Conservation (phyloP, 2,888 invertebrate genomes). For the Lucinisca nassula region DNA sequence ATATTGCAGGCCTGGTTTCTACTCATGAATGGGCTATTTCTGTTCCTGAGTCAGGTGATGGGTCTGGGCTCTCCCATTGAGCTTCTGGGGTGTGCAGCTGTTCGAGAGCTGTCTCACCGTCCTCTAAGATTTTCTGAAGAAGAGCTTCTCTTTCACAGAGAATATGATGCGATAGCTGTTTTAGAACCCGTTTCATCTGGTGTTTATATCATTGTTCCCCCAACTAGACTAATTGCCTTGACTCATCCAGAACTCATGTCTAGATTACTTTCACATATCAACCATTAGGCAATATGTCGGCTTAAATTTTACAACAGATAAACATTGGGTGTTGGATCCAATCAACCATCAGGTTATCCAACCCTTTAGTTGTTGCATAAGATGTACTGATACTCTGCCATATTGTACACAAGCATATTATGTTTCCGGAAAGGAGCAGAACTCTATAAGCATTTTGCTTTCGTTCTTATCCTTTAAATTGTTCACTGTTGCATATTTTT, state of each 20-base stretch:
- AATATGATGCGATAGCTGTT: background rate
- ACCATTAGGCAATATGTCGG: background rate
- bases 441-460: too few species aligned
- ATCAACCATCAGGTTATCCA: background rate
- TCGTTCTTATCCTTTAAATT: too few species aligned
- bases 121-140: background rate
- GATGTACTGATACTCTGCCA: too few species aligned
- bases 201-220: background rate
- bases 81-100: background rate
- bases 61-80: background rate
- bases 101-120: background rate
- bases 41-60: background rate
- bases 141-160: background rate
- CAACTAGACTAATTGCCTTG: background rate
- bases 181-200: background rate
- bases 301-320: background rate
- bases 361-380: too few species aligned
- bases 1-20: too few species aligned
- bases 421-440: too few species aligned
- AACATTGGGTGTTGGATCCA: background rate
- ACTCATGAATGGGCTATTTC: background rate
- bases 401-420: too few species aligned
- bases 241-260: background rate
- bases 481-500: too few species aligned
- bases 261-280: background rate